Evolutionary conservation across 2,113 vertebrate genomes (phyloP).

Genomic region (Bagarius yarrelli): DNA sequence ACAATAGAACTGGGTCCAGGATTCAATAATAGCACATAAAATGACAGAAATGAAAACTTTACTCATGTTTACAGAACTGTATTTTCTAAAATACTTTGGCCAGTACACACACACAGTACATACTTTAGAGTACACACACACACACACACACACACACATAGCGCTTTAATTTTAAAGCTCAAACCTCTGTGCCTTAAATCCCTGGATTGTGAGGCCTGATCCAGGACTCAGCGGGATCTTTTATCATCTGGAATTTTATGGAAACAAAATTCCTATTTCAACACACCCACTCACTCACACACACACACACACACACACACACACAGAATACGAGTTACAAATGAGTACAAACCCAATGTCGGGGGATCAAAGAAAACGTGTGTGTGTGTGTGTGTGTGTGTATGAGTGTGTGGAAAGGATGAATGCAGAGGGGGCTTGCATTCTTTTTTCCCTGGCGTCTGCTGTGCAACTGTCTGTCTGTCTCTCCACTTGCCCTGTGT

Average conservation of each 20-base stretch:
- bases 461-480: slow-evolving; percentile 34
- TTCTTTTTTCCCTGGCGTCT: slow-evolving; percentile 49
- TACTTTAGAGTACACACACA: slow-evolving; percentile 42
- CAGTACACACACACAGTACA: slow-evolving; percentile 43
- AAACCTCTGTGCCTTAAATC: slow-evolving; percentile 38
- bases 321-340: slow-evolving; percentile 35
- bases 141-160: slow-evolving; percentile 28
- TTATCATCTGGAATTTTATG: slow-evolving; percentile 50
- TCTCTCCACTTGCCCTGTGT: slow-evolving; percentile 20
- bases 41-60: not conserved
- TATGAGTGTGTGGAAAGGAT: slow-evolving; percentile 5
- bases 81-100: not conserved
- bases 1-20: not conserved
- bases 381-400: slow-evolving; percentile 34
- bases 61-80: not conserved
- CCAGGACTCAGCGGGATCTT: slow-evolving; percentile 50
- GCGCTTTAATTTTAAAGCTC: slow-evolving; percentile 21
- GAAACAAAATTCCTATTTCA: slow-evolving; percentile 34
- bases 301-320: not conserved
- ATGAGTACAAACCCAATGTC: slow-evolving; percentile 12
- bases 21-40: not conserved
- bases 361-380: slow-evolving; percentile 44
- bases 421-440: slow-evolving; percentile 29
- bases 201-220: slow-evolving; percentile 48
- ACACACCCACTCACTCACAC: not conserved